Evolutionary conservation across 1,140 invertebrate species (phyloP), one percentile per base, ranked within the genome.

Genomic region (Anagrus nilaparvatae): DNA sequence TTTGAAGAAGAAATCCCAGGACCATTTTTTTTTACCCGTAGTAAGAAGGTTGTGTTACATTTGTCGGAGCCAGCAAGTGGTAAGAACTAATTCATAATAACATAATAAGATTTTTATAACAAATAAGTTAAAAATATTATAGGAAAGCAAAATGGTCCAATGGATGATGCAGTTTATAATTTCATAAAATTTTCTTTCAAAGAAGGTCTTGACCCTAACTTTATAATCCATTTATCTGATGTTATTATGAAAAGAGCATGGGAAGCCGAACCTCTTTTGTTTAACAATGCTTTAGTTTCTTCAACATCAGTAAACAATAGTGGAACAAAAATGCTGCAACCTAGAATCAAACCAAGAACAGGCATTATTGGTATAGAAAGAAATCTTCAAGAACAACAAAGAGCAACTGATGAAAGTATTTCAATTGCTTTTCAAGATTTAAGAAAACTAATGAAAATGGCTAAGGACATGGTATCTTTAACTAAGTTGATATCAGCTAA

Each of bases 351-450:
- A 66, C 74, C 82, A 21, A 64, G 87, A 32, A 82, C 81, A 34
- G 95, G 95, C 33, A 97, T 98, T 56, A 84, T 91, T 39, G 94
- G 94, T 9, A 98, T 98, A 58, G 94, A 99, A 65, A 77, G 87
- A 55, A 83, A 84, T 53, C 74, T 98, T 35, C 80, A 93, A 60
- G 84, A 91, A 54, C 85, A 90, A 57, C 84, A 94, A 28, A 83
- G 86, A 61, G 82, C 81, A 17, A 94, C 89, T 1, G 88, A 96
- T 67, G 78, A 86, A 54, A 91, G 84, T 61, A 97, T 99, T 52
- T 82, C 75, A 18, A 70, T 83, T 47, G 94, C 95, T 13, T 99
- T 99, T 71, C 82, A 97, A 71, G 96, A 99, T 72, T 73, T 98
- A 14, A 87, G 73, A 55, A 89, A 91, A 58, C 70, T 99, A 1